Evolutionary conservation across 2,797 vertebrate genomes (phyloP).

Genomic region (Botia almorhae): DNA sequence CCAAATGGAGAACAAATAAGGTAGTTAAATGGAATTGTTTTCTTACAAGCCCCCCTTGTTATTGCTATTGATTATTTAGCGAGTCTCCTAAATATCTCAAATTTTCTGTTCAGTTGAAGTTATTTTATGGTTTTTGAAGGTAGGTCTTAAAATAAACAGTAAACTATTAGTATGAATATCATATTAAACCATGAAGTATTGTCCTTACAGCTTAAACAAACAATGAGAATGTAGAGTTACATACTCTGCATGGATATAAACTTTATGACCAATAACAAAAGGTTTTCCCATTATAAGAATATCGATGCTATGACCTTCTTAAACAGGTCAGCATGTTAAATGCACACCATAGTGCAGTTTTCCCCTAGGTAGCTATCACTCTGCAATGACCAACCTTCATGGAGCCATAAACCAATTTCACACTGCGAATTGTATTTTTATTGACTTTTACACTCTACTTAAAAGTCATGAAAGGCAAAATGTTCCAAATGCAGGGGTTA

Average conservation of each 20-base stretch:
- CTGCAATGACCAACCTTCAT: conserved; percentile 48
- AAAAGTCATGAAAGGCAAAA: conserved; percentile 31
- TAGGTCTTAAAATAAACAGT: background rate
- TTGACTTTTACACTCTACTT: conserved; percentile 47
- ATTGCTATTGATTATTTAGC: conserved; percentile 40
- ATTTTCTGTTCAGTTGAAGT: conserved; percentile 4
- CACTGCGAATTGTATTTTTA: conserved; percentile 55
- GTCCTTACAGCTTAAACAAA: background rate
- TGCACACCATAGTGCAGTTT: conserved; percentile 39
- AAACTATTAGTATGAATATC: background rate
- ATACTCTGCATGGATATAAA: conserved; percentile 15
- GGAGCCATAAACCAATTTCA: conserved; percentile 57
- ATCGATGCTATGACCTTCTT: conserved; percentile 33
- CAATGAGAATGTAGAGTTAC: background rate
- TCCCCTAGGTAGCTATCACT: conserved; percentile 18
- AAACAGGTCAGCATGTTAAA: conserved; percentile 41
- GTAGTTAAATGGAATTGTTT: conserved; percentile 27
- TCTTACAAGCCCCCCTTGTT: conserved; percentile 2
- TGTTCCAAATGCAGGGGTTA: conserved; percentile 23
- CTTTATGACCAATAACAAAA: conserved; percentile 4
- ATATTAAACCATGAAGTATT: background rate
- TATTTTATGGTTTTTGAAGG: conserved; percentile 12
- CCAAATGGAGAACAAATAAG: conserved; percentile 39
- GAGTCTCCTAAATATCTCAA: conserved; percentile 1
- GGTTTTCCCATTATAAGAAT: conserved; percentile 24